Percentiles rank a stretch among this genome's conserved stretches.
These are phyloP conservation scores for Colius striatus DNA, from an alignment of 2,113 vertebrate genomes.

Conservation along the genomic window DNA sequence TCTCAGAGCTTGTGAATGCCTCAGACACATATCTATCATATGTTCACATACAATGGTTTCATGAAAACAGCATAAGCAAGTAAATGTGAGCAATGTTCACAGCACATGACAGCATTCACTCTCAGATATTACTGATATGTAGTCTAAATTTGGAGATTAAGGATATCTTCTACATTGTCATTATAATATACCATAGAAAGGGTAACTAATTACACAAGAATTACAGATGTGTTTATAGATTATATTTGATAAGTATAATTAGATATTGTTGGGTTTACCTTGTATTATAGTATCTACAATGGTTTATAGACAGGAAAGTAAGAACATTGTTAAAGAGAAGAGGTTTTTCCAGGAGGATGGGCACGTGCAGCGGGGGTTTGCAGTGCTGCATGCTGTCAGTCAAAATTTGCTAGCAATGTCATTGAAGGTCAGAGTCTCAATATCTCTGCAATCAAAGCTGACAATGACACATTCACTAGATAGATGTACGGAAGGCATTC, in stretches of 20 bases:
- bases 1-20: background rate
- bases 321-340: background rate
- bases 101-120: background rate
- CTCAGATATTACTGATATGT: background rate
- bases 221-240: background rate
- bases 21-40: background rate
- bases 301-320: background rate
- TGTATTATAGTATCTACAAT: background rate
- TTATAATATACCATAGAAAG: background rate
- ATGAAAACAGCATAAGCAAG: background rate
- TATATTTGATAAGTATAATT: background rate
- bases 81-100: background rate
- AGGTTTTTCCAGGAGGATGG: slow-evolving; percentile 49
- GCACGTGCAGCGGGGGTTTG: slow-evolving; percentile 44
- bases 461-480: slow-evolving; percentile 52
- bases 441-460: slow-evolving; percentile 71
- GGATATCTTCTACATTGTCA: background rate
- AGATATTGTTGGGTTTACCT: background rate
- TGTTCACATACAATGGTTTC: rapidly evolving
- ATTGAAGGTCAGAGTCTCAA: slow-evolving; percentile 77
- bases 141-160: background rate
- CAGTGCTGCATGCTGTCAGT: slow-evolving; percentile 70
- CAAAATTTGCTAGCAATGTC: slow-evolving; percentile 77
- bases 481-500: slow-evolving; percentile 51
- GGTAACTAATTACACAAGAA: background rate